Evolutionary conservation across 2,888 invertebrate genomes (phyloP).

Genomic region (Trissonchulus latispiculum): DNA sequence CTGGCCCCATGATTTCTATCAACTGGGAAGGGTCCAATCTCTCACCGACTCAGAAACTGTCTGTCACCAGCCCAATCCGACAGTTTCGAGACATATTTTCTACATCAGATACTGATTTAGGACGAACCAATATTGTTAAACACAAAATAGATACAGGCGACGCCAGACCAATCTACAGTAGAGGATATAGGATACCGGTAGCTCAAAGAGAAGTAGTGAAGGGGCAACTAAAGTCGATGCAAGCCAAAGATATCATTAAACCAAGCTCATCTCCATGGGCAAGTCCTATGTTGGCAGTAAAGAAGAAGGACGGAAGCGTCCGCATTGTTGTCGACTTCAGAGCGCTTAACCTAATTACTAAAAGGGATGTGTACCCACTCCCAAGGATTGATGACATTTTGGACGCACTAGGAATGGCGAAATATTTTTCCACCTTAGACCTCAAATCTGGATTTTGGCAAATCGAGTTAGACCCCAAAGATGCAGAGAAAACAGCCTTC

Average conservation of each 20-base stretch:
- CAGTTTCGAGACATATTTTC: neutral
- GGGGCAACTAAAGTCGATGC: neutral
- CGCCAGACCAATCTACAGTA: neutral
- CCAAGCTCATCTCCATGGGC: neutral
- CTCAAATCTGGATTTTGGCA: constrained; percentile 21
- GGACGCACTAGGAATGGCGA: neutral
- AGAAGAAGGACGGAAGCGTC: constrained; percentile 4
- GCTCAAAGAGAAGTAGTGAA: neutral
- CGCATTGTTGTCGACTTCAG: constrained; percentile 9
- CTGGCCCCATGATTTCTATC: neutral
- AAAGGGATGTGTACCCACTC: constrained; percentile 16
- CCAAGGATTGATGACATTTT: constrained; percentile 14
- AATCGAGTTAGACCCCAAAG: constrained; percentile 20
- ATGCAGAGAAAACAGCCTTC: constrained; percentile 27
- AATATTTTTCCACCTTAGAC: constrained; percentile 19
- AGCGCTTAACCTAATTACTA: constrained; percentile 4
- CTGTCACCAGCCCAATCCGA: neutral
- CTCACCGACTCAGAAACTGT: neutral
- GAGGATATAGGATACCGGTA: neutral
- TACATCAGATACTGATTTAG: neutral
- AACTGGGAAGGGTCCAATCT: neutral
- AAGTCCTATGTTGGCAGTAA: constrained; percentile 5
- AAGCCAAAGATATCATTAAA: neutral
- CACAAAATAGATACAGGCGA: neutral
- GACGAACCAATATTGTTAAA: neutral